These are phyloP conservation scores for Pteruthius melanotis DNA, from an alignment of 2,113 vertebrate genomes.

Conservation along the genomic window DNA sequence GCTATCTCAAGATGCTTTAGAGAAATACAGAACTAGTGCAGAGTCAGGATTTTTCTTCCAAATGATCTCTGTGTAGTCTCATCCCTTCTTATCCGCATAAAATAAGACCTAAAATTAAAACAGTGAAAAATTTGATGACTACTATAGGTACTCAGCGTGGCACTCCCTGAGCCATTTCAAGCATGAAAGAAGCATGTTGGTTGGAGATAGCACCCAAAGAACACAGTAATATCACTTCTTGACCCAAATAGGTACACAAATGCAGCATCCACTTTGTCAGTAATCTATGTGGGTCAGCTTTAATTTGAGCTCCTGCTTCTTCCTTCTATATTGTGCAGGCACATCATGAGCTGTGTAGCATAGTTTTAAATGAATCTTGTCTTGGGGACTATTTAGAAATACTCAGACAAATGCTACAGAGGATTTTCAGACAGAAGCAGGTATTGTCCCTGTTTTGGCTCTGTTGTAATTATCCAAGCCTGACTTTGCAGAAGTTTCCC, in stretches of 20 bases:
- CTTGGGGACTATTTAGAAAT: neutral
- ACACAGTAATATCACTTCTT: neutral
- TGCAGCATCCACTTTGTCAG: neutral
- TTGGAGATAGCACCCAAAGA: neutral
- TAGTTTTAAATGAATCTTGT: neutral
- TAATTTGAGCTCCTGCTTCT: neutral
- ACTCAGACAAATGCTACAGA: neutral
- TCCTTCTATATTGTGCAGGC: neutral
- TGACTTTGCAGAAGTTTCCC: neutral
- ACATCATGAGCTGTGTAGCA: neutral
- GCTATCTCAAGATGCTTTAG: neutral
- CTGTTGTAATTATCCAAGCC: neutral
- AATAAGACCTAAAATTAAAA: neutral
- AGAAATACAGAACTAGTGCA: neutral
- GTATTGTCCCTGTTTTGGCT: neutral
- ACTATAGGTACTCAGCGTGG: too few relatives aligned
- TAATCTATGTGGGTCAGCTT: neutral
- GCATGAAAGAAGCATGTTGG: neutral
- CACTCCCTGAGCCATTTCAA: neutral
- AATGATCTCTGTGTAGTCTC: neutral
- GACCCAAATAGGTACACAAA: neutral
- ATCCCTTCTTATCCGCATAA: neutral
- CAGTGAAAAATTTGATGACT: neutral
- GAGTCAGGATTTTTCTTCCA: neutral
- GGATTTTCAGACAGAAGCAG: neutral